Evolutionary conservation across 1,140 invertebrate genomes (phyloP), one percentile per base, ranked within the genome.

Genomic region (Atta texana): DNA sequence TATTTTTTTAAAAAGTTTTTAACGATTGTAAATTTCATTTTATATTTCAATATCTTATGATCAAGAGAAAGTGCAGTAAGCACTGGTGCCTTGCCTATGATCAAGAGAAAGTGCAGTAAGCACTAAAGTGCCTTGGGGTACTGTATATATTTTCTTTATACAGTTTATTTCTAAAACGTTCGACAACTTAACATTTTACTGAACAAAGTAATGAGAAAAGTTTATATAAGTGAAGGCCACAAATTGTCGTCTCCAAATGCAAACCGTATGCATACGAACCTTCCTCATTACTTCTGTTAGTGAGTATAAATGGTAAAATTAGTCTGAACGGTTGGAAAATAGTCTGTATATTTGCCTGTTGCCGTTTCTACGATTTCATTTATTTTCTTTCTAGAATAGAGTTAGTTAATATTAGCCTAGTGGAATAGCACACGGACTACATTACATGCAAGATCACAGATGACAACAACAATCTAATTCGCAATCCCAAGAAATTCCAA

Each of bases 321-420:
- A 81, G 34, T 4, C 55, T n/a, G 80, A 75, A 84, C 57, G 7
- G 6, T 61, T 61, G 21, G 8, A 75, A 81, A 44, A 55, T 55
- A 44, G 8, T 44, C 64, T 81, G 68, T 74, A 87, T 63, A 66
- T 81, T 90, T 91, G 90, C 88, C 88, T 91, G 86, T 87, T 86
- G 34, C 87, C 61, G 76, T 84, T 84, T 82, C 87, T 81, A 88
- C 57, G 55, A 8, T 61, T 84, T 59, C 51, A 57, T 81, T 86
- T 55, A 51, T 86, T 87, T 85, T 88, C 76, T 82, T 68, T 88
- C 68, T 87, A 92, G 88, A 69, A 88, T 92, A 92, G 91, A 80
- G 18, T 89, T 91, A 92, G 89, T 81, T 86, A 85, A 87, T 63
- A 63, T 91, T 92, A 92, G 92, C 74, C 68, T 92, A 92, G 92